Base-by-base conservation (phyloP, 2,797 vertebrate genomes). In the Pseudopleuronectes americanus region DNA sequence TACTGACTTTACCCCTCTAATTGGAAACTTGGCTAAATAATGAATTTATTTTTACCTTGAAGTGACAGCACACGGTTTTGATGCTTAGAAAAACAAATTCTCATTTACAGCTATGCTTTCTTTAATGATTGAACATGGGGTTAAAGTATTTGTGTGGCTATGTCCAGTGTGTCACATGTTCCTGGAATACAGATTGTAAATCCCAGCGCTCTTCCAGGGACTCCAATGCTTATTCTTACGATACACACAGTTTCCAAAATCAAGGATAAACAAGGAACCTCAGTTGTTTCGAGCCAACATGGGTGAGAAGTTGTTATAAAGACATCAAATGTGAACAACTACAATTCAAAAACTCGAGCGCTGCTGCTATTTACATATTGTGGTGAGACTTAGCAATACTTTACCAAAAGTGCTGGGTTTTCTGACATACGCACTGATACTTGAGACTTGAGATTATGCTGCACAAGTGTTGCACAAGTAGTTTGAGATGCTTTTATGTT, bases 381-480 rank as follows among this genome's bases (percentile, higher is more conserved):
- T 61, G n/a, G 26, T 48, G 12, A 61, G n/a, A 55, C 49, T 67
- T 51, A 51, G 63, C 68, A 64, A 62, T 69, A 68, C 49, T 81
- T 78, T 52, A 51, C 41, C 43, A 66, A 24, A 58, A 67, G 33
- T 31, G 19, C 7, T 63, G 17, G 1, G 49, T 28, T 60, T 56
- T 33, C 7, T 52, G 48, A 71, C 36, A 57, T 19, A 23, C 5
- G 3, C 43, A 28, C 31, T 28, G 54, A 64, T 57, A 68, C 41
- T 55, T 47, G 64, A 71, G 43, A 47, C 59, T 61, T 71, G 57
- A 26, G 21, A 74, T 57, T 76, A 54, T 70, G 54, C 48, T 61
- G 53, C 56, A 53, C 48, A 79, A 66, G 58, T 74, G 70, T 74
- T 83, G 62, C 58, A 49, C 54, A 79, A 76, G 51, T 57, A 64